Evolutionary conservation across 2,888 invertebrate genomes (phyloP), one percentile per base, ranked within the genome.

Genomic region (Crematogaster levior): DNA sequence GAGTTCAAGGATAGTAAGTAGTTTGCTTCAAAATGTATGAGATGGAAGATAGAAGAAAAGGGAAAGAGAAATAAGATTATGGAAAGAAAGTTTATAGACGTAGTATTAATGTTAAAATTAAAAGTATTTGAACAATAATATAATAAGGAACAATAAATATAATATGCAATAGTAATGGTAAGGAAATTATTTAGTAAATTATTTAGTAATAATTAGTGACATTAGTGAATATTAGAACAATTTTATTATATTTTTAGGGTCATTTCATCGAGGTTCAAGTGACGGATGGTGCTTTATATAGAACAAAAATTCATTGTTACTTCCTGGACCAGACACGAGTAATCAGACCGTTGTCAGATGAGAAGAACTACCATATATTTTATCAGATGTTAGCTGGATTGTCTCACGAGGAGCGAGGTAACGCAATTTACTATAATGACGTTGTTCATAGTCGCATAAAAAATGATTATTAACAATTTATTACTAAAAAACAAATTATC

Each of bases 221-320:
- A 12, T n/a, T n/a, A n/a, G n/a, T 10, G 1, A n/a, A 53, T 30
- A 51, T 53, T 30, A 21, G 0, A 75, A 40, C 6, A 18, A 68
- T n/a, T 40, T 68, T 18, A 15, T 27, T 53, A n/a, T 15, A 77
- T 83, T 94, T 95, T 82, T 94, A 98, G 98, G 98, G 99, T 24
- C 98, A 98, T 95, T 99, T 98, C 94, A 98, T 99, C 92, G 99
- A 99, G 95, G 98, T 98, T 87, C 98, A 98, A 95, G 98, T 99
- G 89, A 98, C 98, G 60, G 98, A 99, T 94, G 98, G 98, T 87
- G 98, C 98, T 73, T 96, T 99, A 79, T 98, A 98, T 95, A 96
- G 98, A 93, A 98, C 99, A 56, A 99, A 98, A 96, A 98, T 99
- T 92, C 98, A 99, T 95, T 98, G 98, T 95, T 98, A 98, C 95